Percentiles rank a stretch among this genome's conserved stretches.
These are phyloP conservation scores for Hypercompe scribonia DNA, from an alignment of 2,888 invertebrate species.

Conservation along the genomic window DNA sequence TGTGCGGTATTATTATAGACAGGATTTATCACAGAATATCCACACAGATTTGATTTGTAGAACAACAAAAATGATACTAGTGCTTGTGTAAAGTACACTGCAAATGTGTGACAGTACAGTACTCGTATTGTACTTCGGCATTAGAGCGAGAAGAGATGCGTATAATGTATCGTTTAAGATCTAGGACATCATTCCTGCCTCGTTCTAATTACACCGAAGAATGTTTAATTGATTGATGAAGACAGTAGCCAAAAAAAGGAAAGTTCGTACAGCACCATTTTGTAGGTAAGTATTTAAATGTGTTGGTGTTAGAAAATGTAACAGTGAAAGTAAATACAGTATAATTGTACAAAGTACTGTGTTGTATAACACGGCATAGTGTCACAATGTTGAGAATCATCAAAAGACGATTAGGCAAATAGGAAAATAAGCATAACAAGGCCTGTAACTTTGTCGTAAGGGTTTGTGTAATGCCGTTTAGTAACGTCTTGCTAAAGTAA, in stretches of 20 bases:
- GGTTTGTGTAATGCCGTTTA: constrained; percentile 68
- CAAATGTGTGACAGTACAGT: constrained; percentile 67
- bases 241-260: constrained; percentile 37
- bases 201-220: constrained; percentile 72
- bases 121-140: constrained; percentile 81
- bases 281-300: constrained; percentile 38
- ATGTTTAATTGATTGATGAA: constrained; percentile 65
- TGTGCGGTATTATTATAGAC: constrained; percentile 43
- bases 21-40: constrained; percentile 44
- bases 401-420: constrained; percentile 76
- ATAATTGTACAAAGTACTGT: constrained; percentile 63
- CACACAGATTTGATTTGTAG: constrained; percentile 31
- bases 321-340: constrained; percentile 71
- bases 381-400: constrained; percentile 70
- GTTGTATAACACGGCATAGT: constrained; percentile 65
- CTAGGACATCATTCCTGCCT: constrained; percentile 78
- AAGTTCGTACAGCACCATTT: constrained; percentile 29
- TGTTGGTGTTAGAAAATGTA: constrained; percentile 50
- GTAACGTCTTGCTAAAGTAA: constrained; percentile 62
- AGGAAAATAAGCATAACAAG: constrained; percentile 68
- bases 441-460: constrained; percentile 60
- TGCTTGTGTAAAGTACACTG: constrained; percentile 38
- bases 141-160: constrained; percentile 81
- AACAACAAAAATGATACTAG: constrained; percentile 43
- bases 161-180: constrained; percentile 78